A percentile compares a stretch with the other conserved stretches of the same genome.
Evolutionary conservation across 2,888 invertebrate genomes (phyloP).

Genomic region (Eucera pruinosa): DNA sequence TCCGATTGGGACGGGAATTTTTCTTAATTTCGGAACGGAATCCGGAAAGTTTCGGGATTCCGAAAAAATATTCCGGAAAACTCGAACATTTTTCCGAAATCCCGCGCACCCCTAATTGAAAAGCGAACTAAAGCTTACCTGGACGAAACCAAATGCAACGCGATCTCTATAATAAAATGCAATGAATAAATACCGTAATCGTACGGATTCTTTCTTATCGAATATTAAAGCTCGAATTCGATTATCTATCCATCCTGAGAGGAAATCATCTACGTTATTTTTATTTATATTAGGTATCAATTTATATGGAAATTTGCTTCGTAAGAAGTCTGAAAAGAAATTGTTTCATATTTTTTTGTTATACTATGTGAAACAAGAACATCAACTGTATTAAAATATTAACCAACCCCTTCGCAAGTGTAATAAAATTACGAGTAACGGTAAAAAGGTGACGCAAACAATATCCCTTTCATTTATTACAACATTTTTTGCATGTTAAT

Average conservation of each 20-base stretch:
- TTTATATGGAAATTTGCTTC: conserved; percentile 94
- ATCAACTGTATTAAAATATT: neutral
- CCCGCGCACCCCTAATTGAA: too few relatives aligned
- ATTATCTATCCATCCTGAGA: conserved; percentile 96
- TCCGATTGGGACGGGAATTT: too few relatives aligned
- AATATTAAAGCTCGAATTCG: conserved; percentile 95
- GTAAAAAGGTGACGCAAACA: too few relatives aligned
- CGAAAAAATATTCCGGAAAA: too few relatives aligned
- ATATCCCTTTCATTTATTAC: too few relatives aligned
- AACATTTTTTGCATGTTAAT: too few relatives aligned
- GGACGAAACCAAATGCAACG: conserved; percentile 92
- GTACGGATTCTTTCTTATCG: conserved; percentile 90
- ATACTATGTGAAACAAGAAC: neutral
- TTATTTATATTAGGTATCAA: conserved; percentile 90
- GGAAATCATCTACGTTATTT: conserved; percentile 90
- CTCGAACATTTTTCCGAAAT: too few relatives aligned
- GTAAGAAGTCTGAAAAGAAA: conserved; percentile 90
- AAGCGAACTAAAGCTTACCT: conserved; percentile 80
- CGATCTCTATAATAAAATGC: conserved; percentile 94
- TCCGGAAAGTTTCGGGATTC: too few relatives aligned
- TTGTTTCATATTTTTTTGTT: neutral
- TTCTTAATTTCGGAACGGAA: too few relatives aligned
- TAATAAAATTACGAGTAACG: too few relatives aligned
- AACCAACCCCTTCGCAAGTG: too few relatives aligned
- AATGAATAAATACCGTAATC: conserved; percentile 94